These are phyloP conservation scores for Elephas maximus DNA, from an alignment of 2,113 vertebrate species.

Conservation along the genomic window DNA sequence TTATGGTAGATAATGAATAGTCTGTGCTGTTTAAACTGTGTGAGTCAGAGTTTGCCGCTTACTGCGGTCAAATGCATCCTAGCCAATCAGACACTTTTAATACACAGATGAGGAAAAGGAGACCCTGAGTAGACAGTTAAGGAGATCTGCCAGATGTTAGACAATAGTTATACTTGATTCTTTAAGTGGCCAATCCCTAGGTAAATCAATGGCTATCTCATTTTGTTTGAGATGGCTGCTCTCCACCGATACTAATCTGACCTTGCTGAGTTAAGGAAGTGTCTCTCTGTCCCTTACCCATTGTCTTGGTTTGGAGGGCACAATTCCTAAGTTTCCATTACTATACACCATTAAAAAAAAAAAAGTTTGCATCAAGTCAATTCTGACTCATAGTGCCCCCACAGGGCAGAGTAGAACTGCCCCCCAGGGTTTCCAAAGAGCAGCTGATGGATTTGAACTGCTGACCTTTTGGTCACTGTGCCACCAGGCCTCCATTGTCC, in stretches of 20 bases:
- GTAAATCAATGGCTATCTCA: background rate
- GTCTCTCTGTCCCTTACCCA: background rate
- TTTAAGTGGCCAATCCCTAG: background rate
- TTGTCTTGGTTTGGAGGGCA: background rate
- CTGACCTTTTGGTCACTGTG: no score
- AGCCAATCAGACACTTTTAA: background rate
- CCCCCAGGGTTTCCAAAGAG: no score
- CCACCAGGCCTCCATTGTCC: no score
- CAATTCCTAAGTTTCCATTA: background rate
- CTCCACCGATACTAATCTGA: background rate
- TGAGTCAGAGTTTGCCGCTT: conserved; percentile 2
- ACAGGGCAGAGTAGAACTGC: no score
- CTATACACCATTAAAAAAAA: background rate
- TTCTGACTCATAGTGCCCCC: no score
- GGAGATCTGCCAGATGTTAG: background rate
- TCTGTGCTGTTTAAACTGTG: background rate
- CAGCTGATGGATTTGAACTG: no score
- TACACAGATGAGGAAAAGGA: background rate
- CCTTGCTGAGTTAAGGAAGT: background rate
- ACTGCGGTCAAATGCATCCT: background rate
- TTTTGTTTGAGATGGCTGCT: background rate
- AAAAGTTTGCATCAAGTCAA: no score
- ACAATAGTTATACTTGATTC: background rate
- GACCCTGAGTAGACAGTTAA: background rate
- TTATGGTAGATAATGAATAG: conserved; percentile 4